Base-by-base conservation (phyloP, 2,888 invertebrate genomes). In the Pheosia gnoma region DNA sequence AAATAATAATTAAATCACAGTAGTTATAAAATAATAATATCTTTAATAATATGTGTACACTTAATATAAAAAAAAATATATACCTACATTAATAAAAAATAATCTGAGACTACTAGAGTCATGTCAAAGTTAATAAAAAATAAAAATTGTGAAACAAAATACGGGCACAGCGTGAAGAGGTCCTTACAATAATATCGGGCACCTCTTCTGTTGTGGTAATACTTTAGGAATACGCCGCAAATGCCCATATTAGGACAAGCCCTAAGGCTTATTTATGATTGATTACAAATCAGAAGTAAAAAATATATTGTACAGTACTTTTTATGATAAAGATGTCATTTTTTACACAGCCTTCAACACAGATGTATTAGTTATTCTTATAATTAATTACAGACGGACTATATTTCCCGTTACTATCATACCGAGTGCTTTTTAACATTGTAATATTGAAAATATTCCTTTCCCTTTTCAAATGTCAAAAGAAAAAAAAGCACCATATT, bases 1-100 rank as follows among this genome's bases (percentile, higher is more conserved):
- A 70, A 58, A 74, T 75, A 75, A 72, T 75, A 75, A 72, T 67
- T 67, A 58, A 79, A 85, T 85, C 84, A 85, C 85, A 85, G 85
- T 75, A 72, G 68, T 81, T 77, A 75, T 72, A 71, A 66, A 77
- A 72, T 70, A 47, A n/a, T n/a, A 75, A 73, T 66, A 67, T 70
- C 63, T 64, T 67, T 58, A 66, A 68, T 59, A 62, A 62, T 65
- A 67, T 62, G 8, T 8, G 9, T 9, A 43, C 9, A 25, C 25
- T 25, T 25, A 43, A 47, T 47, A 47, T 11, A 5, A n/a, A 47
- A 10, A 45, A 45, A 47, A n/a, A 47, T 47, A 47, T 47, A n/a
- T 10, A 9, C 4, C 10, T 43, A 10, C 43, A 9, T 43, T 8
- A 8, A 43, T 43, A 9, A 47, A 47, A n/a, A 47, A 47, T n/a